A percentile compares a stretch with the other conserved stretches of the same genome.
phyloP scores from a whole-genome alignment of 2,888 invertebrate species.

The Brachypalpus laphriformis region DNA sequence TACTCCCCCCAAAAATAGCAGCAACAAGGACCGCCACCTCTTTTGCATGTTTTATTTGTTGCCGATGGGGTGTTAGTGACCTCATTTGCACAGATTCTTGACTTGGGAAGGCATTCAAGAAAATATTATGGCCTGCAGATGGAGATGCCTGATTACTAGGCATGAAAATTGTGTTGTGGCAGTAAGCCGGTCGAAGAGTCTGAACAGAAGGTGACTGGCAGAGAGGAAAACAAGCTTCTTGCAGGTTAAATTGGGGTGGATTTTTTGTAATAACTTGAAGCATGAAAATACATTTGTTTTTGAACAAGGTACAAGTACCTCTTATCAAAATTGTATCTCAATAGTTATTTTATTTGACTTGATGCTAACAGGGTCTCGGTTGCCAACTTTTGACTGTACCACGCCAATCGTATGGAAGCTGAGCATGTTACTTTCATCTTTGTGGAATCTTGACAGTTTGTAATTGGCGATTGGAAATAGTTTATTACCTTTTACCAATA shows the following conservation, averaged over 20 bases:
- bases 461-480: no score
- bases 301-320: conserved; percentile 1
- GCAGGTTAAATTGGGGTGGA: not conserved
- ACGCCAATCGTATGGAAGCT: no score
- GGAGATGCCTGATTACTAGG: not conserved
- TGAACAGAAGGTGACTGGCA: not conserved
- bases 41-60: conserved; percentile 55
- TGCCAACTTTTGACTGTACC: not conserved
- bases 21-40: conserved; percentile 29
- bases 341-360: conserved; percentile 5
- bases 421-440: no score
- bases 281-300: conserved; percentile 13
- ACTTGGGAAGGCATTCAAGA: conserved; percentile 36
- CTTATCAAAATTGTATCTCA: conserved; percentile 11
- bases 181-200: not conserved
- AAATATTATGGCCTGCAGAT: conserved; percentile 16
- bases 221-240: not conserved
- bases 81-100: conserved; percentile 64
- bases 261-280: not conserved
- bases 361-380: not conserved
- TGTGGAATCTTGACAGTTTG: no score
- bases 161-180: not conserved
- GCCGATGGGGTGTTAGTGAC: conserved; percentile 63
- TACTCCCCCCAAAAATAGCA: not conserved
- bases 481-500: no score